phyloP scores from a whole-genome alignment of 2,797 vertebrate species.

The Crax fasciolata region DNA sequence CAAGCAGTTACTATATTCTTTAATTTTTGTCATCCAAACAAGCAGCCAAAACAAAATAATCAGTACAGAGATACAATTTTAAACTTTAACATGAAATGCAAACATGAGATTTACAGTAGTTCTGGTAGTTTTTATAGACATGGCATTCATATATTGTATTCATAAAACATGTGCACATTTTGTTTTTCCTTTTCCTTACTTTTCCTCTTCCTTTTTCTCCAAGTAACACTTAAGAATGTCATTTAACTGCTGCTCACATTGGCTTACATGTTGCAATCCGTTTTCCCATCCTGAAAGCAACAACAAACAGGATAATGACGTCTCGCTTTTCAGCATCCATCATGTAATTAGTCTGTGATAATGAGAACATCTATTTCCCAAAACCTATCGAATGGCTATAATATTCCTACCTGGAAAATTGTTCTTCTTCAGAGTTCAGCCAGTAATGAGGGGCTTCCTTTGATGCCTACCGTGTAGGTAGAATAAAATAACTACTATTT shows the following conservation, averaged over 20 bases:
- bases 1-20: not conserved
- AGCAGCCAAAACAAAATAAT: not conserved
- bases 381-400: not conserved
- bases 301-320: not conserved
- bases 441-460: not conserved
- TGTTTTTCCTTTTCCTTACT: slow-evolving; percentile 52
- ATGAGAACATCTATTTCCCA: not conserved
- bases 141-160: not conserved
- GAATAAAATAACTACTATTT: not conserved
- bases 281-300: slow-evolving; percentile 75
- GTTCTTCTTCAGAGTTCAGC: not conserved
- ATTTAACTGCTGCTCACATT: slow-evolving; percentile 77
- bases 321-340: not conserved
- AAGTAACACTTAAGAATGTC: slow-evolving; percentile 71
- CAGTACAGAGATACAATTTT: not conserved
- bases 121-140: not conserved
- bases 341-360: not conserved
- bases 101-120: not conserved
- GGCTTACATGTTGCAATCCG: slow-evolving; percentile 81
- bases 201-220: slow-evolving; percentile 74
- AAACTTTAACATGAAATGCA: not conserved
- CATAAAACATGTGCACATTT: not conserved
- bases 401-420: not conserved
- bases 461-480: not conserved
- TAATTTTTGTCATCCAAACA: not conserved